Evolutionary conservation across 2,797 vertebrate species (phyloP), one percentile per base, ranked within the genome.

Genomic region (Dendrocincla tyrannina): DNA sequence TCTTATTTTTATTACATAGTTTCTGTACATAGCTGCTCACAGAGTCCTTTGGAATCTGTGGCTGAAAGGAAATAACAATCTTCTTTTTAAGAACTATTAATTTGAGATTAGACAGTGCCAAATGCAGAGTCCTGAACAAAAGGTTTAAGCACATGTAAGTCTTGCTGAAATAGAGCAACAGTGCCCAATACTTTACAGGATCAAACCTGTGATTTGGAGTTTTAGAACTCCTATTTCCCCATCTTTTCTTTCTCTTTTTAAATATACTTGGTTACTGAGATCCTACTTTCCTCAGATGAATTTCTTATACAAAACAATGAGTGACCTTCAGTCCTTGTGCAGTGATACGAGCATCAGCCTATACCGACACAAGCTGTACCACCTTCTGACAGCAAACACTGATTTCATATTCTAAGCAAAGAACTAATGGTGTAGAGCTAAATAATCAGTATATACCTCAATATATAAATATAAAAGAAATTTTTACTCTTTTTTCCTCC

Each of bases 91-190:
- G 82, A 91, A 76, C 50, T 64, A 87, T 92, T 95, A 47, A 86
- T 78, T 75, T 81, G 73, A 95, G 76, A 97, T 96, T 94, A 84
- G 94, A 89, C 28, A 27, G 46, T 37, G 46, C 22, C 93, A 89
- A 92, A 94, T 41, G 53, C 73, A 64, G 76, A 75, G 73, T 42
- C 33, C 18, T 52, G 69, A 94, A 91, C 89, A 95, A 91, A 96
- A 93, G 75, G 11, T 67, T 87, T 93, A 85, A 94, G 69, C 33
- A 85, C 9, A 24, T 28, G 42, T 74, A 89, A 91, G 64, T 83
- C 91, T 88, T 81, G 73, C 42, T 81, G 87, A 75, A 94, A 85
- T 9, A 59, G 32, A 83, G 60, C n/a, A 93, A 91, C 42, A 73
- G 53, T 59, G 69, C 37, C 69, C 46, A 81, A 37, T 66, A 69